These are phyloP conservation scores for Tinamus guttatus DNA, from an alignment of 2,113 vertebrate species.

Conservation along the genomic window DNA sequence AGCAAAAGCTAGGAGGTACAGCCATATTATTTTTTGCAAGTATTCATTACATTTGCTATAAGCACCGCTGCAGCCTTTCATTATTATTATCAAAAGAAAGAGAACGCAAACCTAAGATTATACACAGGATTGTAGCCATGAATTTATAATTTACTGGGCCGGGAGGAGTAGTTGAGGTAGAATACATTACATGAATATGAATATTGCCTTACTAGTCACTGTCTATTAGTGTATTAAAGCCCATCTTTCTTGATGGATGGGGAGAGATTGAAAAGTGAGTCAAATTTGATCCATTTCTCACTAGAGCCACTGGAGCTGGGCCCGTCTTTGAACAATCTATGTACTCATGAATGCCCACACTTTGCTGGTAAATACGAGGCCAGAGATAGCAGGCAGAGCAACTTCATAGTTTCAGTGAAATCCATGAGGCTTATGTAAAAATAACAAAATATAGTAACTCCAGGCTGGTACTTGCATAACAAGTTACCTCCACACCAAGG, in stretches of 20 bases:
- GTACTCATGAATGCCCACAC: fast-evolving
- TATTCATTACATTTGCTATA: slow-evolving; percentile 40
- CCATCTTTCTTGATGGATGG: not conserved
- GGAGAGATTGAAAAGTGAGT: not conserved
- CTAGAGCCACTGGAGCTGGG: not conserved
- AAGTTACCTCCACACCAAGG: not conserved
- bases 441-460: not conserved
- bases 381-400: not conserved
- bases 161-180: not conserved
- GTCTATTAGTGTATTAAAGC: not conserved
- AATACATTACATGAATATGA: not conserved
- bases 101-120: not conserved
- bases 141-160: not conserved
- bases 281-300: not conserved
- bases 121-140: not conserved
- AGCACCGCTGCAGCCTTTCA: not conserved
- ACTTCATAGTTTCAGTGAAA: not conserved
- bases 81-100: not conserved
- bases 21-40: slow-evolving; percentile 50
- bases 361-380: not conserved
- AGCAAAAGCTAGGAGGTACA: slow-evolving; percentile 20
- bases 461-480: not conserved
- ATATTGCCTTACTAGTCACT: not conserved
- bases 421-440: not conserved
- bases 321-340: not conserved